Evolutionary conservation across 2,888 invertebrate species (phyloP).

Genomic region (Acleris emargana): DNA sequence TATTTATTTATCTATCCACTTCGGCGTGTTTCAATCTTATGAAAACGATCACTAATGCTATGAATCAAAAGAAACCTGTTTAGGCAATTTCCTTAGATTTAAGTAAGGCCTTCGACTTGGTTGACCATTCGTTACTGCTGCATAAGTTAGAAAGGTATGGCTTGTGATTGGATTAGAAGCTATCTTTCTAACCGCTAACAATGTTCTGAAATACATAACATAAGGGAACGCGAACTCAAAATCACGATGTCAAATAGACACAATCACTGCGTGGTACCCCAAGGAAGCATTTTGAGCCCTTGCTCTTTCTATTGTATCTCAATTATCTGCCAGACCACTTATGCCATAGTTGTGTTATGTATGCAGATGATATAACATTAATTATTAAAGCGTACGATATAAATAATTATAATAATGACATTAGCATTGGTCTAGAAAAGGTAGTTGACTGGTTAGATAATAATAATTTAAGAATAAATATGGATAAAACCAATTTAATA

Average conservation of each 20-base stretch:
- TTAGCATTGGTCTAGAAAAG: neutral
- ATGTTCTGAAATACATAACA: constrained; percentile 3
- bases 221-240: neutral
- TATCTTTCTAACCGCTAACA: neutral
- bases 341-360: neutral
- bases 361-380: neutral
- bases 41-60: no score
- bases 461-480: neutral
- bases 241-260: neutral
- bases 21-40: no score
- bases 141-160: neutral
- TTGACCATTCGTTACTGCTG: neutral
- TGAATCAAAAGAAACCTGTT: no score
- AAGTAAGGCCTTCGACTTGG: constrained; percentile 2
- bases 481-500: no score
- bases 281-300: no score
- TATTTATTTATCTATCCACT: no score
- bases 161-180: neutral
- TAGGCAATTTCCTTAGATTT: no score
- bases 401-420: neutral
- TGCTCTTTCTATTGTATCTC: neutral
- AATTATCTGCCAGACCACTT: constrained; percentile 1
- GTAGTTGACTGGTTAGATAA: neutral
- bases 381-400: neutral
- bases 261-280: neutral